Evolutionary conservation across 1,140 invertebrate species (phyloP).

Genomic region (Drosophila tsacasi): DNA sequence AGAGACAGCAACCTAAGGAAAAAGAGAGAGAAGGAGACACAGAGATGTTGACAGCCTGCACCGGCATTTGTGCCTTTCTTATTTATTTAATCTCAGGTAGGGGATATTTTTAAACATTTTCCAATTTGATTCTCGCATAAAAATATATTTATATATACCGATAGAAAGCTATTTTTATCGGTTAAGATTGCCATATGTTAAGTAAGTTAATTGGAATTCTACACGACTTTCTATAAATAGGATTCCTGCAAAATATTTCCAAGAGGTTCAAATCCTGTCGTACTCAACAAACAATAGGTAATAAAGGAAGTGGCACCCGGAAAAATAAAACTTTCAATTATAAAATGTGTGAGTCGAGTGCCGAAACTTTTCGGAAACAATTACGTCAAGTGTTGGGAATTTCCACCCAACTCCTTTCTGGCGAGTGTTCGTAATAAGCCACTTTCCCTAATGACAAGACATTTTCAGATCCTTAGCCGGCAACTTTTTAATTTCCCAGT

Average conservation of each 20-base stretch:
- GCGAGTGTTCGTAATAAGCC: constrained; percentile 41
- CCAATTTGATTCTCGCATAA: constrained; percentile 6
- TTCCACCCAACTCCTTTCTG: constrained; percentile 14
- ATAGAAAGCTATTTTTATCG: constrained; percentile 19
- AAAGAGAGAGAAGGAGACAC: neutral
- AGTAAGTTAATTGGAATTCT: constrained; percentile 7
- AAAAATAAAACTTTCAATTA: constrained; percentile 39
- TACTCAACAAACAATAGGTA: constrained; percentile 2
- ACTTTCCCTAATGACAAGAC: constrained; percentile 55
- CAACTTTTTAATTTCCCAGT: constrained; percentile 76
- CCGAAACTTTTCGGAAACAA: constrained; percentile 43
- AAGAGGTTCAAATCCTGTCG: neutral
- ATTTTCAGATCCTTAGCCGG: constrained; percentile 53
- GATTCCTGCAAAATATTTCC: neutral
- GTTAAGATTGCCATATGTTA: constrained; percentile 6
- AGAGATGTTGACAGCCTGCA: constrained; percentile 56
- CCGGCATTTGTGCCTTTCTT: neutral
- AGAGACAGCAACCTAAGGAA: constrained; percentile 15
- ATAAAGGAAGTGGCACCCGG: constrained; percentile 7
- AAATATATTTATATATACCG: constrained; percentile 12
- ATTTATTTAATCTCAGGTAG: constrained; percentile 13
- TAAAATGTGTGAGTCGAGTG: constrained; percentile 16
- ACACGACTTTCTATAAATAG: neutral
- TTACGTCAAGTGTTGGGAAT: constrained; percentile 40
- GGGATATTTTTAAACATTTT: constrained; percentile 2